Conservation (phyloP, 2,113 vertebrate genomes). For the Larimichthys crocea region DNA sequence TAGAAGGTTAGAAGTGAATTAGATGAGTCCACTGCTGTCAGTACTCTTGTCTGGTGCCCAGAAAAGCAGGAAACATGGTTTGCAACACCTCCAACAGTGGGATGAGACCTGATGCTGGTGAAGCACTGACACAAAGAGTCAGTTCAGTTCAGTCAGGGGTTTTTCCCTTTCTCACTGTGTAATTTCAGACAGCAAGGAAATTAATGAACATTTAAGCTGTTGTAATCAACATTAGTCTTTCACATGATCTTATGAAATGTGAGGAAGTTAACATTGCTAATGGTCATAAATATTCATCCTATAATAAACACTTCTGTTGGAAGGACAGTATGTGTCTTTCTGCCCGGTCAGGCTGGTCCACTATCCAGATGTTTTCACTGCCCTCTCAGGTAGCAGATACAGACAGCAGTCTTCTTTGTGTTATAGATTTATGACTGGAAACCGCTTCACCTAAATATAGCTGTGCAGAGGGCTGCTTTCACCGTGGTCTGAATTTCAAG, state of each 20-base stretch:
- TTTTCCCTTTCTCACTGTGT: background rate
- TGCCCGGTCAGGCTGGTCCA: slow-evolving; percentile 37
- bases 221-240: background rate
- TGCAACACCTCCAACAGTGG: background rate
- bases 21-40: slow-evolving; percentile 9
- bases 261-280: slow-evolving; percentile 2
- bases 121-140: slow-evolving; percentile 1
- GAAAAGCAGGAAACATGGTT: slow-evolving; percentile 3
- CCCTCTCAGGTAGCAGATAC: slow-evolving; percentile 66
- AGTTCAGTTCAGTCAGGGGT: background rate
- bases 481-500: slow-evolving; percentile 62
- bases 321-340: slow-evolving; percentile 35
- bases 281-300: slow-evolving; percentile 31
- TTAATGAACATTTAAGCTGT: background rate
- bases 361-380: slow-evolving; percentile 60
- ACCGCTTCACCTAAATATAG: slow-evolving; percentile 70
- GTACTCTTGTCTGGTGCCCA: background rate
- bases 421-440: slow-evolving; percentile 72
- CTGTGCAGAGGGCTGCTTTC: slow-evolving; percentile 53
- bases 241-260: slow-evolving; percentile 12
- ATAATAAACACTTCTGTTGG: slow-evolving; percentile 37
- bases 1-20: background rate
- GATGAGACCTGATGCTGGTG: background rate
- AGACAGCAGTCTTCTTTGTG: slow-evolving; percentile 71
- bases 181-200: background rate